Base-by-base conservation (phyloP, 2,797 vertebrate genomes). In the Falco cherrug region DNA sequence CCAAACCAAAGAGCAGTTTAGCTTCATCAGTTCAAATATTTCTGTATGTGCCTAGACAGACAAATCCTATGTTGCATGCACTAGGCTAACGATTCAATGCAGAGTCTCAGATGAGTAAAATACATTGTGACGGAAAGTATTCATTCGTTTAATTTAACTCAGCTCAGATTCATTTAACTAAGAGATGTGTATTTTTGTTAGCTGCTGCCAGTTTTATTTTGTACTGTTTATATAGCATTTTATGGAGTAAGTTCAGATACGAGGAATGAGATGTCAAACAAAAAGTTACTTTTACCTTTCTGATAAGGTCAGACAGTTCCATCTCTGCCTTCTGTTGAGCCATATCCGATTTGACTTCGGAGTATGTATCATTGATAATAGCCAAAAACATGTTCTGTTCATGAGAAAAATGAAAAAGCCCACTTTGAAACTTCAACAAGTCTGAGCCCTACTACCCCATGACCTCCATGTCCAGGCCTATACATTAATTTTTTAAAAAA, bases 361-460 rank as follows among this genome's bases (percentile, higher is more conserved):
- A 99, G 94, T 99, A 99, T 0, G 99, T 99, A 95, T 99, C 99
- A 80, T 99, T 99, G 97, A 99, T 99, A 97, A 99, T 99, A 80
- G 99, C 99, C 98, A 99, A 97, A 98, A 99, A 99, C 99, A 99
- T 99, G 96, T 99, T 99, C 99, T 99, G 97, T 95, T 97, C 79
- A 74, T 33, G 50, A 92, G 54, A 96, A 75, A 93, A 92, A 75
- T 54, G 6, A 88, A 86, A 89, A 89, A 75, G 11, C 0, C 11
- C 59, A 10, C n/a, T 64, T 67, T 45, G n/a, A 84, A 77, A 68
- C n/a, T 35, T 60, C 63, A 76, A 6, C 24, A 60, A 74, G 48
- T 57, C 48, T 53, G 11, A 95, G 35, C 5, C 39, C 65, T 61
- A 31, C 29, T 22, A 13, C 15, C 78, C 11, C 64, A 18, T 11